phyloP scores from a whole-genome alignment of 2,797 vertebrate genomes.

The Sebastes diploproa region DNA sequence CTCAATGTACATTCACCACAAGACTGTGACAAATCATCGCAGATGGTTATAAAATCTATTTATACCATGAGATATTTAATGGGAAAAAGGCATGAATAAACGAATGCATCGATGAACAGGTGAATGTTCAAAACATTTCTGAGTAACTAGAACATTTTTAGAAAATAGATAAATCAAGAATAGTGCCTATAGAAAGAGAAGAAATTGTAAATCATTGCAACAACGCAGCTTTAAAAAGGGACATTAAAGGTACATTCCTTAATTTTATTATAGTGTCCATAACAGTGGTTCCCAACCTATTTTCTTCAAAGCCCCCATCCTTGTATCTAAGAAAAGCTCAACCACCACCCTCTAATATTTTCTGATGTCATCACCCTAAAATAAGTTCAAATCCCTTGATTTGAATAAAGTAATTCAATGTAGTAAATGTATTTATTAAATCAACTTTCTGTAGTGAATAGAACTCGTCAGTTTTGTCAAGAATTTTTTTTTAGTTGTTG shows the following conservation, averaged over 20 bases:
- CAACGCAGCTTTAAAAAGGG: background rate
- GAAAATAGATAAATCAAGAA: background rate
- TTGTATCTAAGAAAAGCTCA: too few species aligned
- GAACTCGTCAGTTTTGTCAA: too few species aligned
- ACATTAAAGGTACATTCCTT: background rate
- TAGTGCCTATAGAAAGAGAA: background rate
- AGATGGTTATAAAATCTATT: background rate
- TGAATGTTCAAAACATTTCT: background rate
- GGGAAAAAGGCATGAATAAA: background rate
- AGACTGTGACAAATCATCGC: background rate
- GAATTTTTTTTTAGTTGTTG: too few species aligned
- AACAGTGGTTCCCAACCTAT: too few species aligned
- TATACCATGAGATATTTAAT: background rate
- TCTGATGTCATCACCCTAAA: too few species aligned
- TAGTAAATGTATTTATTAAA: too few species aligned
- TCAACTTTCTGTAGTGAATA: too few species aligned
- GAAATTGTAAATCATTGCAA: background rate
- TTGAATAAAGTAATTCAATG: too few species aligned
- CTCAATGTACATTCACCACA: background rate
- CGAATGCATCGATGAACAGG: background rate
- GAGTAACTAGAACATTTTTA: background rate
- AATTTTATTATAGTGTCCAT: too few species aligned
- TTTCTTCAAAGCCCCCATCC: too few species aligned
- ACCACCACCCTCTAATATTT: too few species aligned
- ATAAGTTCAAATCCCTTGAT: rapidly evolving